A percentile compares a stretch with the other conserved stretches of the same genome.
Evolutionary conservation across 2,888 invertebrate species (phyloP).

Genomic region (Danaus chrysippus): DNA sequence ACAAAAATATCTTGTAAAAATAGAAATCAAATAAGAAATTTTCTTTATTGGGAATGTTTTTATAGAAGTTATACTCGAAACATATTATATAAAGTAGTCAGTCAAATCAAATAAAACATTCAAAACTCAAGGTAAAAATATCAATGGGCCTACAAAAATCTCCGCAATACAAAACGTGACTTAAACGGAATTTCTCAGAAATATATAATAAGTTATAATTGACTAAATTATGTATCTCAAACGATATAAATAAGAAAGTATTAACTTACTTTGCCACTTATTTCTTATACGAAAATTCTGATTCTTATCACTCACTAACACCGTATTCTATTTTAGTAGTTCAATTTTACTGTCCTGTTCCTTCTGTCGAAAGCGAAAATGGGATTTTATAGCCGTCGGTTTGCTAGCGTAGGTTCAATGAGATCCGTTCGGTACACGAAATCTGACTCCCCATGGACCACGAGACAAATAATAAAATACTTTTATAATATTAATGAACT

Average conservation of each 20-base stretch:
- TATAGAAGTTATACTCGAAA: too few species aligned
- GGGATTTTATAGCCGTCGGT: constrained; percentile 24
- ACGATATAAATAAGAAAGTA: constrained; percentile 18
- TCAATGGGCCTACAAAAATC: too few species aligned
- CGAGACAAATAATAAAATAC: constrained; percentile 17
- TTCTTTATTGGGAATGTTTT: too few species aligned
- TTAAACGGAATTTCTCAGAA: too few species aligned
- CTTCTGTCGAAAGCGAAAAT: constrained; percentile 27
- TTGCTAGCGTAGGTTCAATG: constrained; percentile 31
- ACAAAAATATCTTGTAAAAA: too few species aligned
- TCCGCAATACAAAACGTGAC: too few species aligned
- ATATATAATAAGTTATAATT: too few species aligned
- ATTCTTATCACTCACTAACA: constrained; percentile 22
- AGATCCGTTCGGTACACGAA: constrained; percentile 23
- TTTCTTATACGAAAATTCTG: constrained; percentile 15
- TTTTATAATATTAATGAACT: constrained; percentile 23
- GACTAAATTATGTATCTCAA: constrained; percentile 12
- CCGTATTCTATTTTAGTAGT: constrained; percentile 18
- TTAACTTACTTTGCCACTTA: constrained; percentile 24
- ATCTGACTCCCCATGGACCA: constrained; percentile 20
- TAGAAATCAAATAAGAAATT: too few species aligned
- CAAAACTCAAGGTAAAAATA: too few species aligned
- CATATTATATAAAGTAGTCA: too few species aligned
- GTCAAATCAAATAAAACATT: too few species aligned
- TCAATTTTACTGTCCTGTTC: constrained; percentile 17